Evolutionary conservation across 2,113 vertebrate species (phyloP).

Genomic region (Dipodomys ordii): DNA sequence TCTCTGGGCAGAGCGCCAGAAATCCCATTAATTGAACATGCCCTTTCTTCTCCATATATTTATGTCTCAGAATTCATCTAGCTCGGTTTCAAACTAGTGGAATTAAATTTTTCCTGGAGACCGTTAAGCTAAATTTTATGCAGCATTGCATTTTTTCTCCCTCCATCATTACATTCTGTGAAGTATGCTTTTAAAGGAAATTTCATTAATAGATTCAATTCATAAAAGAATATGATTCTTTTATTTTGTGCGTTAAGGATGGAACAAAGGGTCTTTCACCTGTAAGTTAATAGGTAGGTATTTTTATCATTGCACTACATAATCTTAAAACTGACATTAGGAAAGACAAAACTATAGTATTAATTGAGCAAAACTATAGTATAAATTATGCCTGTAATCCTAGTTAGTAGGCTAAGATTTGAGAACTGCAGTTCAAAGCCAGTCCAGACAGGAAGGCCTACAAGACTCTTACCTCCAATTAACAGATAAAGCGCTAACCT

Average conservation of each 20-base stretch:
- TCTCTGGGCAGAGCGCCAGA: conserved; percentile 59
- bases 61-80: conserved; percentile 59
- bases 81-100: conserved; percentile 51
- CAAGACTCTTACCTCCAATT: too few relatives aligned
- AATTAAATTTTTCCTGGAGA: conserved; percentile 59
- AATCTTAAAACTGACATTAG: neutral
- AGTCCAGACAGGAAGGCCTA: too few relatives aligned
- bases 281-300: neutral
- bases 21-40: conserved; percentile 71
- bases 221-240: neutral
- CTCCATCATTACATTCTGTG: conserved; percentile 54
- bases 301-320: neutral
- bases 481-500: too few relatives aligned
- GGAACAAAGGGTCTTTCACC: neutral
- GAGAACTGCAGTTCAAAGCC: too few relatives aligned
- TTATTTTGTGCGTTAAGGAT: neutral
- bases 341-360: neutral
- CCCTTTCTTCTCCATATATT: conserved; percentile 44
- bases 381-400: neutral
- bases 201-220: conserved; percentile 61
- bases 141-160: conserved; percentile 45
- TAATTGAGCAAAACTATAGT: neutral
- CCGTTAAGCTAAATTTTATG: conserved; percentile 60
- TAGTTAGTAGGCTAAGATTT: too few relatives aligned
- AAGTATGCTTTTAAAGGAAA: conserved; percentile 48